phyloP scores from a whole-genome alignment of 2,113 vertebrate species.

The Caracal caracal region DNA sequence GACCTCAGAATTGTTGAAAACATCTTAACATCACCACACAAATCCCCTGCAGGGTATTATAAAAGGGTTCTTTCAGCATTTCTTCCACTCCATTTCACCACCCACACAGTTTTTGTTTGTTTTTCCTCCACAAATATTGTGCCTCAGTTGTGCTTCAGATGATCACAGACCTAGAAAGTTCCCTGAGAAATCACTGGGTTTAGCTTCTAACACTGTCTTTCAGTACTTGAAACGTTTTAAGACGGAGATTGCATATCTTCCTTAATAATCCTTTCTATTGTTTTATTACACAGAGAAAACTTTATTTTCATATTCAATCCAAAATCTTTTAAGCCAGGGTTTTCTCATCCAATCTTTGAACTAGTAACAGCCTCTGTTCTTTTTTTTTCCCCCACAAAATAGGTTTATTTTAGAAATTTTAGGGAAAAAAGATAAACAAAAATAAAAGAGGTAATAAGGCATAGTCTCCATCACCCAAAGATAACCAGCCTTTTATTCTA shows the following conservation, averaged over 20 bases:
- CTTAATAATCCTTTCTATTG: background rate
- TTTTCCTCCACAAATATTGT: slow-evolving; percentile 28
- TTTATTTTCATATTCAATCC: background rate
- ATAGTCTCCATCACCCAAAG: background rate
- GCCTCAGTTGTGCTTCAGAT: slow-evolving; percentile 5
- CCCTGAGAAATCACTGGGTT: background rate
- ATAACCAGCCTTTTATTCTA: background rate
- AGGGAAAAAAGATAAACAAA: background rate
- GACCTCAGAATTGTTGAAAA: background rate
- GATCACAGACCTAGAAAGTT: background rate
- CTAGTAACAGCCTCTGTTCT: background rate
- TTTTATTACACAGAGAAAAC: background rate
- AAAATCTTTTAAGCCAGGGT: background rate
- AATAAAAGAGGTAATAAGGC: background rate
- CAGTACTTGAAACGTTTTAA: background rate
- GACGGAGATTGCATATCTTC: background rate
- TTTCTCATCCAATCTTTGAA: background rate
- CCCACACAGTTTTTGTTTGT: background rate
- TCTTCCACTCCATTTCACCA: background rate
- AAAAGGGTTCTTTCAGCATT: background rate
- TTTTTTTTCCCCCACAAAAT: background rate
- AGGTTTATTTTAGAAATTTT: background rate
- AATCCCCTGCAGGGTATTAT: background rate
- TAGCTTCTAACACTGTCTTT: background rate
- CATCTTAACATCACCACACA: background rate